phyloP scores from a whole-genome alignment of 2,888 invertebrate genomes.

The Cremastobaeus sp. region DNA sequence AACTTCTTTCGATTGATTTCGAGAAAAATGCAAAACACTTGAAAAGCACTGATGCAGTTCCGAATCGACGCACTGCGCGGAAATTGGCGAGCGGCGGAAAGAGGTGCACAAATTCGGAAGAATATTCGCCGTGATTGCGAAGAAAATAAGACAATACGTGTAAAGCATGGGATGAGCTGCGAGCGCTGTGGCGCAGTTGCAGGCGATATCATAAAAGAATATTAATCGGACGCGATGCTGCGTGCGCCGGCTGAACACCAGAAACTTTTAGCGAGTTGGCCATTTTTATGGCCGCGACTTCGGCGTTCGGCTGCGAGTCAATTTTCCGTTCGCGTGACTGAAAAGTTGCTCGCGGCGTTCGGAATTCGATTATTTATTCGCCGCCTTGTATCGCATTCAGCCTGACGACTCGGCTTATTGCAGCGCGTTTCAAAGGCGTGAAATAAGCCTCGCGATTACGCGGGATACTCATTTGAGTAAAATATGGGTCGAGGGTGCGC shows the following conservation, averaged over 20 bases:
- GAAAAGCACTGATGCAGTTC: too few species aligned
- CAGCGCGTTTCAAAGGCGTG: conserved; percentile 13
- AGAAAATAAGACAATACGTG: background rate
- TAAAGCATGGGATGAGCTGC: conserved; percentile 1
- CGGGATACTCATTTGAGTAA: conserved; percentile 37
- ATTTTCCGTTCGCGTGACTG: conserved; percentile 31
- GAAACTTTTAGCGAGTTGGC: conserved; percentile 32
- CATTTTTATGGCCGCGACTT: conserved; percentile 22
- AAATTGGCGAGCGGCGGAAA: too few species aligned
- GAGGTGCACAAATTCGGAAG: too few species aligned
- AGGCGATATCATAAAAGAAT: conserved; percentile 2
- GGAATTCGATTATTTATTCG: conserved; percentile 35
- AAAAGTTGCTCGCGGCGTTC: conserved; percentile 38
- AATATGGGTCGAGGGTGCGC: conserved; percentile 45
- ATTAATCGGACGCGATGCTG: conserved; percentile 7
- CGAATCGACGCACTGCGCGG: too few species aligned
- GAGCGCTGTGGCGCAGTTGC: background rate
- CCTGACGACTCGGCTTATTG: conserved; percentile 26
- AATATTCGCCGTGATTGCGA: background rate
- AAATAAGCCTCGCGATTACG: conserved; percentile 32
- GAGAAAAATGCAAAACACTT: too few species aligned
- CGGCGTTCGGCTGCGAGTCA: conserved; percentile 25
- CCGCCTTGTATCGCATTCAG: conserved; percentile 26
- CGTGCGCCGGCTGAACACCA: conserved; percentile 1
- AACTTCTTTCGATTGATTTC: too few species aligned